Percentiles rank a stretch among this genome's conserved stretches.
Conservation (phyloP, 2,113 vertebrate species). For the Archilochus colubris region DNA sequence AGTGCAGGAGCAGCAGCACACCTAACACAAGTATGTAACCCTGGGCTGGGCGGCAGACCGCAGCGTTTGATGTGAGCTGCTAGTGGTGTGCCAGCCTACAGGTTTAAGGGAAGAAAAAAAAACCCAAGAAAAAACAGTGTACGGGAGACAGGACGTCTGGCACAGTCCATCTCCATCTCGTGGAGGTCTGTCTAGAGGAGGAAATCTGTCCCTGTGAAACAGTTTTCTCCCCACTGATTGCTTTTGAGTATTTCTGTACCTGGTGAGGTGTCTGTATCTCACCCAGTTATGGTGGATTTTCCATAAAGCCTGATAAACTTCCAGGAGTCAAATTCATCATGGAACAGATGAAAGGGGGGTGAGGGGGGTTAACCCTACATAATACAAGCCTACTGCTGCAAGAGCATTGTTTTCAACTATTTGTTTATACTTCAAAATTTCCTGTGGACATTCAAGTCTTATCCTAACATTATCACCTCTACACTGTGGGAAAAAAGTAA, state of each 20-base stretch:
- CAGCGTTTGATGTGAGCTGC: constrained; percentile 18
- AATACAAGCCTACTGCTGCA: not conserved
- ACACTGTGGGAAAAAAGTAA: not conserved
- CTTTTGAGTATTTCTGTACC: not conserved
- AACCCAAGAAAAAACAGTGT: not conserved
- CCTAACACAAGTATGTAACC: constrained; percentile 82
- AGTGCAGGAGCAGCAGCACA: constrained; percentile 78
- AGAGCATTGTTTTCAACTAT: not conserved
- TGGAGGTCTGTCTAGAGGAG: not conserved
- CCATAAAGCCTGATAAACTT: not conserved
- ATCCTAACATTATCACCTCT: not conserved
- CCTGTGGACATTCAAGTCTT: not conserved
- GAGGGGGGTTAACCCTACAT: not conserved
- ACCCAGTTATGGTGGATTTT: not conserved
- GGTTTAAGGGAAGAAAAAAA: not conserved
- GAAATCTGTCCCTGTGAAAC: not conserved
- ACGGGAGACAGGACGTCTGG: not conserved
- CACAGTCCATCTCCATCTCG: not conserved
- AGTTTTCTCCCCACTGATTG: not conserved
- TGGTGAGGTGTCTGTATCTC: not conserved
- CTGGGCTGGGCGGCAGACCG: constrained; percentile 61
- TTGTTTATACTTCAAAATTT: not conserved
- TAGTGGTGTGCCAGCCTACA: not conserved
- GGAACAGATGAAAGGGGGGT: not conserved
- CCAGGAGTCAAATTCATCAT: not conserved